Base-by-base conservation (phyloP, 2,888 invertebrate species). In the Auanema freiburgensis region DNA sequence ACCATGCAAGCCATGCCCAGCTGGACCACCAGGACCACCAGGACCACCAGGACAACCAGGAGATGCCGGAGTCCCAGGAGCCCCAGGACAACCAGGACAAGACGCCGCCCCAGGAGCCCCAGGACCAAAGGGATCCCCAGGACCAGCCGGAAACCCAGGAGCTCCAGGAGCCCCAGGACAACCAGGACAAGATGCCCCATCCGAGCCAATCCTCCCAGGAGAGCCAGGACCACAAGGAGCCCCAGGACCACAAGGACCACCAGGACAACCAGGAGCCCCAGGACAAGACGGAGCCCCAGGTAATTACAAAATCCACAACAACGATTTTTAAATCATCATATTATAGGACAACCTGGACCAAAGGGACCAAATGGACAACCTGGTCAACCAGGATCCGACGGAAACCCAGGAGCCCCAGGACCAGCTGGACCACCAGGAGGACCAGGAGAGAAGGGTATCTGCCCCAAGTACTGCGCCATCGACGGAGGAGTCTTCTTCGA, bases 401-500 rank as follows among this genome's bases (percentile, higher is more conserved):
- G 63, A 60, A 62, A 62, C 57, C 62, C 62, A 11, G 62, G 62
- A 57, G 49, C 56, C 57, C 56, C 62, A 18, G 58, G 63, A 58
- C 52, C 57, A 40, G 23, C 56, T 44, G 63, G 64, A 64, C 54
- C 23, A 10, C 54, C 64, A 24, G 64, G 64, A 53, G 16, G 46
- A 14, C n/a, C 52, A n/a, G 60, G 63, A 66, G 60, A 67, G 57
- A 59, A 43, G 53, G 49, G 60, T 57, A 60, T 57, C 53, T 41
- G 57, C 57, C 67, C 67, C 59, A 67, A 67, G 60, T 67, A 64
- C 63, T 63, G 63, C 58, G 63, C 63, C 44, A 63, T 74, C 63
- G 74, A 74, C 65, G 74, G 74, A 63, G 74, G 74, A 72, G 79
- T 81, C 67, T 81, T 81, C 80, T 81, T 81, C 78, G 80, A 81